Percentiles rank a stretch among this genome's conserved stretches.
These are phyloP conservation scores for Tachypleus tridentatus DNA, from an alignment of 1,140 invertebrate genomes.

Conservation along the genomic window DNA sequence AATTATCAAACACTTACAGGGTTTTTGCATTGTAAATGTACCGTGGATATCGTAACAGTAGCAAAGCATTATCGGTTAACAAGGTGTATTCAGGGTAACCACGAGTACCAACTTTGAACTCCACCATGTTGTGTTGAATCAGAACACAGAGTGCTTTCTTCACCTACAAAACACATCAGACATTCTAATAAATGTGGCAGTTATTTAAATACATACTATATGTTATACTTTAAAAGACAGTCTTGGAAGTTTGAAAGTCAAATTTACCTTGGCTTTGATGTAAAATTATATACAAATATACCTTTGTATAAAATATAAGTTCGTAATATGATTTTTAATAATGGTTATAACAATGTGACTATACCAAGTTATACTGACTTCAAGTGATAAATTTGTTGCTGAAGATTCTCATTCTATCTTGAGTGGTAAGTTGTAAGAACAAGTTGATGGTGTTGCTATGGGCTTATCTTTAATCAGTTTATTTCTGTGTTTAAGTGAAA, in stretches of 20 bases:
- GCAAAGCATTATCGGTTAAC: conserved; percentile 49
- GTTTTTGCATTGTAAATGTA: conserved; percentile 39
- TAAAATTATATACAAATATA: too few species aligned
- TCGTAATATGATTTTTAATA: too few species aligned
- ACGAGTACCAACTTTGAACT: conserved; percentile 40
- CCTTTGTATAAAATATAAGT: too few species aligned
- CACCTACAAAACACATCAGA: conserved; percentile 41
- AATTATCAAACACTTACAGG: conserved; percentile 46
- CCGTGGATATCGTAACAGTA: conserved; percentile 59
- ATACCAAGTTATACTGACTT: too few species aligned
- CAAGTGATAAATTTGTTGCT: too few species aligned
- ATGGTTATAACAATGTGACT: too few species aligned
- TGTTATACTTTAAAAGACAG: neutral
- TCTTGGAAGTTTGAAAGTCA: conserved; percentile 10
- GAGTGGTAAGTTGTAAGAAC: too few species aligned
- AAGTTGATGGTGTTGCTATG: too few species aligned
- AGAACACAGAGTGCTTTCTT: conserved; percentile 58
- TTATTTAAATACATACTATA: neutral
- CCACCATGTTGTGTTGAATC: conserved; percentile 63
- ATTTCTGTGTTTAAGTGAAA: too few species aligned
- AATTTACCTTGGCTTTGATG: conserved; percentile 12
- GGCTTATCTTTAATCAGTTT: too few species aligned
- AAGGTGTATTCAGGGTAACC: conserved; percentile 54
- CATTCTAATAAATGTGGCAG: neutral
- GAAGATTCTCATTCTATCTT: too few species aligned